A percentile compares a stretch with the other conserved stretches of the same genome.
Evolutionary conservation across 2,113 vertebrate species (phyloP).

Genomic region (Bagarius yarrelli): DNA sequence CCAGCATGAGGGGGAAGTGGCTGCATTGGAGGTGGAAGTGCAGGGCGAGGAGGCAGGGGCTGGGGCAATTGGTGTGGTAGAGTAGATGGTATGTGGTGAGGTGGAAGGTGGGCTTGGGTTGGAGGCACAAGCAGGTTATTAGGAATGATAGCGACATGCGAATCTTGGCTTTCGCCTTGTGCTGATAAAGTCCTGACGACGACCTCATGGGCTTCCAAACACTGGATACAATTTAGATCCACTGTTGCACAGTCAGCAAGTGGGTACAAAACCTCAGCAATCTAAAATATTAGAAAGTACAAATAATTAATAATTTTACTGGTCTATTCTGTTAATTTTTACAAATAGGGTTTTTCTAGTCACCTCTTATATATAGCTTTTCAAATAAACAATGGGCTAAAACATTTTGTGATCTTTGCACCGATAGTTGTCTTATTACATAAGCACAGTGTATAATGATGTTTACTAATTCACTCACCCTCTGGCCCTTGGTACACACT

Average conservation of each 20-base stretch:
- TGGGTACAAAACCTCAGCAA: slow-evolving; percentile 87
- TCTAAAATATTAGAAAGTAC: slow-evolving; percentile 64
- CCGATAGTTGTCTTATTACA: not conserved
- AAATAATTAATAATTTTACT: not conserved
- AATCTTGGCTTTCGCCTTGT: slow-evolving; percentile 93
- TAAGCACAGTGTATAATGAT: slow-evolving; percentile 1
- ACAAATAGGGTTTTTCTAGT: not conserved
- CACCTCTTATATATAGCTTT: no score
- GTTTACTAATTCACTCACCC: slow-evolving; percentile 70
- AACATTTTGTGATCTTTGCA: not conserved
- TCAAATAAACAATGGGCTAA: not conserved
- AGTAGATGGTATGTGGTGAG: slow-evolving; percentile 59
- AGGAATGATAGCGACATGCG: slow-evolving; percentile 77
- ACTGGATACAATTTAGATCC: slow-evolving; percentile 81
- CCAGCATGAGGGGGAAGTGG: slow-evolving; percentile 64
- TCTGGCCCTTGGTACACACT: slow-evolving; percentile 89
- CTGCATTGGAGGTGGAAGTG: slow-evolving; percentile 67
- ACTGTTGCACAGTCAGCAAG: slow-evolving; percentile 77
- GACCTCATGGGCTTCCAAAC: slow-evolving; percentile 82
- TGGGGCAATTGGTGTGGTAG: slow-evolving; percentile 67
- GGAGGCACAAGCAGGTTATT: slow-evolving; percentile 89
- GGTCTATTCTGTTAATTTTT: not conserved
- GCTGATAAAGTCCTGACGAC: slow-evolving; percentile 87
- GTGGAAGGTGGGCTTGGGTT: slow-evolving; percentile 66
- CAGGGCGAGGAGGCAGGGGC: slow-evolving; percentile 70